Conservation (phyloP, 2,113 vertebrate species). For the Panurus biarmicus region DNA sequence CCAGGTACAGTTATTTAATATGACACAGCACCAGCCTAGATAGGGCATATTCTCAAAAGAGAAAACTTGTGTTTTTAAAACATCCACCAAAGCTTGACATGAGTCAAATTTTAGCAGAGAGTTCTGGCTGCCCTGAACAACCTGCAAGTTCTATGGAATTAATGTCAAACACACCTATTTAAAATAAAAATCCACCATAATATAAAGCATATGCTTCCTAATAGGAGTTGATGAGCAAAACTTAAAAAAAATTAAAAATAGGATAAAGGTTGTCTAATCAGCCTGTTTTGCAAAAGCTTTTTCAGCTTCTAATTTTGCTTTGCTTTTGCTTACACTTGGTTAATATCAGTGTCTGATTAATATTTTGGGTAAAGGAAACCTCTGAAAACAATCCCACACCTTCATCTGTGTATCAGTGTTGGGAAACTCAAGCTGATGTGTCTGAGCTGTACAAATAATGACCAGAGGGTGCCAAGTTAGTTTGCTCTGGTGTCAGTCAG, state of each 20-base stretch:
- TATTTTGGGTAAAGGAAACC: not conserved
- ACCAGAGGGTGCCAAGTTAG: not conserved
- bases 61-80: not conserved
- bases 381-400: not conserved
- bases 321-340: not conserved
- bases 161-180: not conserved
- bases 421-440: not conserved
- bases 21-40: not conserved
- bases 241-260: not conserved
- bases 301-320: not conserved
- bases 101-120: not conserved
- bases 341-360: not conserved
- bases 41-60: not conserved
- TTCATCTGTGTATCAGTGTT: not conserved
- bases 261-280: not conserved
- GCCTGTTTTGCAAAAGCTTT: not conserved
- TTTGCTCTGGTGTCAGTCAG: not conserved
- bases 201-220: not conserved
- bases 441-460: not conserved
- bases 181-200: not conserved
- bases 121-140: not conserved
- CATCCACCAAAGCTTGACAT: not conserved
- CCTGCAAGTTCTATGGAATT: not conserved
- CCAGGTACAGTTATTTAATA: not conserved
- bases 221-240: not conserved